Conservation (phyloP, 2,888 invertebrate genomes). For the Tetranychus truncatus region DNA sequence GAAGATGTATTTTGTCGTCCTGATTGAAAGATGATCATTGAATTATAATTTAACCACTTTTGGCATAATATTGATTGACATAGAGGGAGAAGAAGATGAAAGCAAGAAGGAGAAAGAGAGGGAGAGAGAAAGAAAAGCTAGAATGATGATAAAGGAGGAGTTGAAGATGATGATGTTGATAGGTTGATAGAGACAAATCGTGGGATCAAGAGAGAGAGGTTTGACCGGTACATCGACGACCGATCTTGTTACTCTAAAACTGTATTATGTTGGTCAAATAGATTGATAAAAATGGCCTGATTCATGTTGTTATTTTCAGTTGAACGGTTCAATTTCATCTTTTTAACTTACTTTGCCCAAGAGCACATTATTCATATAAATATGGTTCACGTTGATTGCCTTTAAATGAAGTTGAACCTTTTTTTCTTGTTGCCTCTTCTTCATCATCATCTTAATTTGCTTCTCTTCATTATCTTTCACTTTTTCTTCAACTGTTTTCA, state of each 20-base stretch:
- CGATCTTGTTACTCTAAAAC: neutral
- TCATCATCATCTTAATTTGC: too few species aligned
- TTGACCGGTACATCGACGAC: neutral
- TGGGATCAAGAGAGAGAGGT: constrained; percentile 6
- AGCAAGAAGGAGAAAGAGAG: neutral
- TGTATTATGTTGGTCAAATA: neutral
- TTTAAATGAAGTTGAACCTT: too few species aligned
- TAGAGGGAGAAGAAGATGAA: neutral
- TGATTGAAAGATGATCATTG: neutral
- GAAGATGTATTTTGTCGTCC: too few species aligned
- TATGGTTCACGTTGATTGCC: too few species aligned
- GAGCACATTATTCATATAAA: too few species aligned
- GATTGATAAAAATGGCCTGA: neutral
- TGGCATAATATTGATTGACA: neutral
- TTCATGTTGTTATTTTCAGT: neutral
- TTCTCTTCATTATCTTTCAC: too few species aligned
- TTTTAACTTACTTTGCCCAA: too few species aligned
- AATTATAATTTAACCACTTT: too few species aligned
- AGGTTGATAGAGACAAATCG: neutral
- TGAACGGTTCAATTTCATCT: too few species aligned
- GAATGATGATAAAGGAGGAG: neutral
- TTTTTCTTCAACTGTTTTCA: too few species aligned
- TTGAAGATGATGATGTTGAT: neutral
- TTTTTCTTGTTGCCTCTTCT: too few species aligned
- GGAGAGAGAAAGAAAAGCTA: neutral